Base-by-base conservation (phyloP, 2,113 vertebrate genomes). In the Elaphurus davidianus region DNA sequence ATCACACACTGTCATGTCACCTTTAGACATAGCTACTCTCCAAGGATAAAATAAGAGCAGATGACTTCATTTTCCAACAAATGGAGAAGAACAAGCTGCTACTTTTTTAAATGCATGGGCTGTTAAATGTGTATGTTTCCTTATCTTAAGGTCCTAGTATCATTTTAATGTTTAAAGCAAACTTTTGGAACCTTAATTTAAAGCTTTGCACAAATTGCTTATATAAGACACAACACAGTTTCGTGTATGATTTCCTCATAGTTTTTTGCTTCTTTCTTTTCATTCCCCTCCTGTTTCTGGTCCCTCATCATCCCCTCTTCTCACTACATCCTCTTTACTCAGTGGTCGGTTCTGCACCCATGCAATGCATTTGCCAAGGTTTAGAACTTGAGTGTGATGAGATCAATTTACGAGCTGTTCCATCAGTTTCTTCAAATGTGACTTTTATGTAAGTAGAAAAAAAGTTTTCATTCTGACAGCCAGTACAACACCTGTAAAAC, bases 381-480 rank as follows among this genome's bases (percentile, higher is more conserved):
- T 99, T 99, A 98, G 99, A 99, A 98, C 97, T 99, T 64, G 98
- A 99, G 98, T 99, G 99, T 82, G 99, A 99, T n/a, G 98, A 97
- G 85, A 98, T 99, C 87, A 98, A 99, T 92, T 98, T 99, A 92
- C 98, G 78, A 95, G 97, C 99, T 25, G 95, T 99, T 87, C 99
- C 99, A 1, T 98, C 97, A 1, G 99, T 99, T 96, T 99, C 99
- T 33, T 97, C 99, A 59, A 99, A 99, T 90, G 98, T 99, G 98
- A 99, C 99, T 71, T 97, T 99, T 96, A 99, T 99, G 99, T 99
- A 99, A 99, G 99, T 99, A 98, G 87, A 98, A 87, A 83, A 83
- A 97, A 78, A 98, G 86, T 64, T 85, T 94, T 97, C 17, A 5
- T 59, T 87, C 87, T 50, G 50, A 95, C 30, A 71, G 19, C 15